These are phyloP conservation scores for Acanthurus tractus DNA, from an alignment of 2,797 vertebrate genomes.

Conservation along the genomic window DNA sequence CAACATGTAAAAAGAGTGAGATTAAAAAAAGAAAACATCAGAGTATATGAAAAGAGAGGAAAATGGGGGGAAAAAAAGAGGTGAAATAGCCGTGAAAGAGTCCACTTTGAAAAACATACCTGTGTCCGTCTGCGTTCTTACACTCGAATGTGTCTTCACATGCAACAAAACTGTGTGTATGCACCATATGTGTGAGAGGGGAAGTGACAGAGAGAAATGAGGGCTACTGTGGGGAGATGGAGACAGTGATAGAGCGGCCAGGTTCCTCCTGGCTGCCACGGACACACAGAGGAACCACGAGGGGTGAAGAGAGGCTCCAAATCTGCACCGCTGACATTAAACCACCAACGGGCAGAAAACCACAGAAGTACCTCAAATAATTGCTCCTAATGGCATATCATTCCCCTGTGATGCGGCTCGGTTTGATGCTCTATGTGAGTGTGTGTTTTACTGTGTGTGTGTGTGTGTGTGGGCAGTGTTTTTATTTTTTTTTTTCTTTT, in stretches of 20 bases:
- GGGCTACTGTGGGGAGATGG: constrained; percentile 54
- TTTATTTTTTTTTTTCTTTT: constrained; percentile 3
- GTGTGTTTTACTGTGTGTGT: constrained; percentile 18
- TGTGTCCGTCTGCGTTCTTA: constrained; percentile 2
- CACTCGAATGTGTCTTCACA: constrained; percentile 6
- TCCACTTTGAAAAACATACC: constrained; percentile 20
- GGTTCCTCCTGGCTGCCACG: constrained; percentile 50
- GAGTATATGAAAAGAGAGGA: constrained; percentile 10
- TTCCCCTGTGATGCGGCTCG: constrained; percentile 42
- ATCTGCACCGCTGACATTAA: constrained; percentile 13
- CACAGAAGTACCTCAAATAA: constrained; percentile 47
- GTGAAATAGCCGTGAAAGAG: constrained; percentile 13
- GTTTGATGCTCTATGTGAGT: constrained; percentile 22
- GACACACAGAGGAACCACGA: constrained; percentile 42
- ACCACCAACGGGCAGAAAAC: constrained; percentile 29
- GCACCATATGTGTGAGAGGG: constrained; percentile 45
- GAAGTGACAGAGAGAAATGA: constrained; percentile 71
- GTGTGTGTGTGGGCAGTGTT: constrained; percentile 23
- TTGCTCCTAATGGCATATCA: constrained; percentile 46
- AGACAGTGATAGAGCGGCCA: constrained; percentile 56
- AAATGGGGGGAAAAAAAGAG: background rate
- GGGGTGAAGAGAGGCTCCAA: constrained; percentile 14
- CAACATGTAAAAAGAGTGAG: constrained; percentile 2
- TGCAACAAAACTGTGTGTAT: constrained; percentile 10
- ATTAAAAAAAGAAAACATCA: background rate